phyloP scores from a whole-genome alignment of 2,797 vertebrate genomes.

The Columba guinea region DNA sequence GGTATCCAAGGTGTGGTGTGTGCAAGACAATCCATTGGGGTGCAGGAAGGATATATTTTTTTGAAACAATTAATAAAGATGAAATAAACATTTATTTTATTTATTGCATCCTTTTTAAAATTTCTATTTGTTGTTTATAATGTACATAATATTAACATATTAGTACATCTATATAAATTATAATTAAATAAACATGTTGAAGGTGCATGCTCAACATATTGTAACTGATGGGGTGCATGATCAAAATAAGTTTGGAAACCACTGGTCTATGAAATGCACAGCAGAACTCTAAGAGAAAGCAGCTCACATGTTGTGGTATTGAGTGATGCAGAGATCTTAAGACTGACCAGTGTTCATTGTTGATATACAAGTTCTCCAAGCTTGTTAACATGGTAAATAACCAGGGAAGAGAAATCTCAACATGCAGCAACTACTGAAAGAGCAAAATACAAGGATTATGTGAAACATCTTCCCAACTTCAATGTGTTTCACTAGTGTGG shows the following conservation, averaged over 20 bases:
- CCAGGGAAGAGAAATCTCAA: background rate
- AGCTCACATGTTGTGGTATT: background rate
- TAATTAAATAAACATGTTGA: background rate
- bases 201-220: background rate
- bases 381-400: background rate
- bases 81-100: background rate
- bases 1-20: background rate
- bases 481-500: background rate
- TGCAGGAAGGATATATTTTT: background rate
- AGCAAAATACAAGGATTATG: background rate
- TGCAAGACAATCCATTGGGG: background rate
- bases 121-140: background rate
- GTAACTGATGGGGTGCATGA: background rate
- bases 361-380: background rate
- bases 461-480: background rate
- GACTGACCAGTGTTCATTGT: background rate
- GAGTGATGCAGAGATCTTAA: background rate
- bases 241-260: background rate
- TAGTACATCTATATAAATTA: background rate
- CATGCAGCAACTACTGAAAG: background rate
- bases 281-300: background rate
- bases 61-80: background rate
- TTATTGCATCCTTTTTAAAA: background rate
- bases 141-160: background rate
- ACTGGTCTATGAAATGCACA: accelerated